Evolutionary conservation across 2,113 vertebrate genomes (phyloP), one percentile per base, ranked within the genome.

Genomic region (Castor canadensis): DNA sequence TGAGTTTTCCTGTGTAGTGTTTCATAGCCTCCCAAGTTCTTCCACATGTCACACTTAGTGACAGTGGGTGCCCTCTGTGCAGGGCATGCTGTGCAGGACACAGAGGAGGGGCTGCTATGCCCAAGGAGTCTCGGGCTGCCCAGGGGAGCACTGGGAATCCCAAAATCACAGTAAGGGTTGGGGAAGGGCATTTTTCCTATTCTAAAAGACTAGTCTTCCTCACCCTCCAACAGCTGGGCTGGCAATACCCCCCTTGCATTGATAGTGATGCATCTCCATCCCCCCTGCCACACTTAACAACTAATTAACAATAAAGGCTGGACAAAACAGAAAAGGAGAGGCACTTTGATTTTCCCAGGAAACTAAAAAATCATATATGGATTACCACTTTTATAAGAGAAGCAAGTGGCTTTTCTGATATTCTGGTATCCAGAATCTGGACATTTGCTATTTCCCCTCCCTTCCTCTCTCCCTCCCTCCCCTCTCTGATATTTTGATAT

Each of bases 21-120:
- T 73, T 40, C n/a, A 38, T 15, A 80, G 2, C 1, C 6, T 11
- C 15, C 35, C 32, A 40, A 17, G 35, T 7, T 64, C 73, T 45
- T 52, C 8, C 5, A 5, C 19, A 40, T 9, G 22, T 17, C 69
- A 56, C 24, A 28, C 4, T 56, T 17, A 56, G 54, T 67, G 62
- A 62, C 1, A 10, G 10, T 26, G 9, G 15, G 64, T 5, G 1
- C 16, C 15, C 5, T 0, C 0, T 7, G 6, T 0, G 8, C 1
- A 9, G 66, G 32, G 47, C 10, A 8, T 0, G 3, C 43, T n/a
- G 47, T n/a, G n/a, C n/a, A n/a, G 32, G 32, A 17, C 28, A 28
- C 47, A 35, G 35, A 43, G 4, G 62, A 56, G 49, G 5, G 9
- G 19, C 58, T 9, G 5, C 54, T 40, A 56, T 11, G 35, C n/a